Conservation (phyloP, 2,888 invertebrate genomes). For the Nemoura dubitans region DNA sequence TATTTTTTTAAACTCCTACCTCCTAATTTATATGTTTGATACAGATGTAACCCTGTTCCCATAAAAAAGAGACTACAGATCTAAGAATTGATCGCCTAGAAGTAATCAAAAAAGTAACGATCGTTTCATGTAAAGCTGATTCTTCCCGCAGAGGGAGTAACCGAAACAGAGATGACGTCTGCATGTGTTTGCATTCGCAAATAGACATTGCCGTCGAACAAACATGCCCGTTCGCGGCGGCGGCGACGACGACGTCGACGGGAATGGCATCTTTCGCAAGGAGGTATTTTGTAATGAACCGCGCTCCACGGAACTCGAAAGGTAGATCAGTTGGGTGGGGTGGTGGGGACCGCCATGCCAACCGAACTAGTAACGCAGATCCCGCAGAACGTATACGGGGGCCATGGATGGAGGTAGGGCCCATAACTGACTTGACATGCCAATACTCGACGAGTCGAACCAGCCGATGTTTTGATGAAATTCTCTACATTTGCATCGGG, state of each 20-base stretch:
- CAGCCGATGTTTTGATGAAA: neutral
- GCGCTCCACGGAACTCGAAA: neutral
- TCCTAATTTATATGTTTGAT: neutral
- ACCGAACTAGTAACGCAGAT: no score
- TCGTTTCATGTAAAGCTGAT: neutral
- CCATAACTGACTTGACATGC: neutral
- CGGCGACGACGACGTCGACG: no score
- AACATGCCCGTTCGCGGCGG: no score
- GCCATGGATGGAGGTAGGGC: neutral
- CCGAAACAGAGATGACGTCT: neutral
- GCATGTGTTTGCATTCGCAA: constrained; percentile 5
- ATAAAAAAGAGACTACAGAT: neutral
- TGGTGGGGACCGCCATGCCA: neutral
- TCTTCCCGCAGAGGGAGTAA: neutral
- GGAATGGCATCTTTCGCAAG: neutral
- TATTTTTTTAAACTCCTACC: neutral
- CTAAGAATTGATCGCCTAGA: neutral
- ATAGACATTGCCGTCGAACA: neutral
- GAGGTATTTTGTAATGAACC: neutral
- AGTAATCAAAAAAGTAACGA: neutral
- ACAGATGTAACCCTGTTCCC: neutral
- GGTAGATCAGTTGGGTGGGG: neutral
- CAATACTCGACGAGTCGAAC: neutral
- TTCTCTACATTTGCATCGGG: neutral
- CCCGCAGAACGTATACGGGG: no score